These are phyloP conservation scores for Galaxias olidus DNA, from an alignment of 2,797 vertebrate species.

Conservation along the genomic window DNA sequence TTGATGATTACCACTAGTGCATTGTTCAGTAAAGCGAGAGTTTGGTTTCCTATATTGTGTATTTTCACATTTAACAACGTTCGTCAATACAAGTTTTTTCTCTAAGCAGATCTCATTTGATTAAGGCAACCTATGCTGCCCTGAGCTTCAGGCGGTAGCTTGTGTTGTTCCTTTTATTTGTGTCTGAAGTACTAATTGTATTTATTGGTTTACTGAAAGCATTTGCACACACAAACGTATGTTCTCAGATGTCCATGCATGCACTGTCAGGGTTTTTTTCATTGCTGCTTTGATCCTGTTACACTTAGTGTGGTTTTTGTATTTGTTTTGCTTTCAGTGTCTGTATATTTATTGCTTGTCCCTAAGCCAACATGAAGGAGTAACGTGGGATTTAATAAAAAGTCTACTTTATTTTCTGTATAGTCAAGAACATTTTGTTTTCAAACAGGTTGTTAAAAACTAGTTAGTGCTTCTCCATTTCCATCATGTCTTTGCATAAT, in stretches of 20 bases:
- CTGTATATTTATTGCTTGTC: conserved; percentile 57
- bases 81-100: too few species aligned
- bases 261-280: conserved; percentile 20
- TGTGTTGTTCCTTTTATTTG: too few species aligned
- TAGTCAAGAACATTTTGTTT: not conserved
- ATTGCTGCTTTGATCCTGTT: conserved; percentile 30
- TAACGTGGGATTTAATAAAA: conserved; percentile 61
- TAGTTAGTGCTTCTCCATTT: too few species aligned
- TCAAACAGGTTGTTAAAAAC: not conserved
- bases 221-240: conserved; percentile 15
- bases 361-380: conserved; percentile 49
- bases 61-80: too few species aligned
- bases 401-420: conserved; percentile 34
- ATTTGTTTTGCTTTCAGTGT: conserved; percentile 24
- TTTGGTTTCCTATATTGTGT: too few species aligned
- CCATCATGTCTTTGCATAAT: too few species aligned
- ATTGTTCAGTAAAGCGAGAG: too few species aligned
- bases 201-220: too few species aligned
- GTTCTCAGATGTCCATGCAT: conserved; percentile 39
- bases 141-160: too few species aligned
- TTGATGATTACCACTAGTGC: too few species aligned
- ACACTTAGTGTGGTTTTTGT: conserved; percentile 30
- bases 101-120: conserved; percentile 16
- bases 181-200: too few species aligned
- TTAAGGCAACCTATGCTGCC: too few species aligned